Evolutionary conservation across 2,113 vertebrate species (phyloP).

Genomic region (Cyanistes caeruleus): DNA sequence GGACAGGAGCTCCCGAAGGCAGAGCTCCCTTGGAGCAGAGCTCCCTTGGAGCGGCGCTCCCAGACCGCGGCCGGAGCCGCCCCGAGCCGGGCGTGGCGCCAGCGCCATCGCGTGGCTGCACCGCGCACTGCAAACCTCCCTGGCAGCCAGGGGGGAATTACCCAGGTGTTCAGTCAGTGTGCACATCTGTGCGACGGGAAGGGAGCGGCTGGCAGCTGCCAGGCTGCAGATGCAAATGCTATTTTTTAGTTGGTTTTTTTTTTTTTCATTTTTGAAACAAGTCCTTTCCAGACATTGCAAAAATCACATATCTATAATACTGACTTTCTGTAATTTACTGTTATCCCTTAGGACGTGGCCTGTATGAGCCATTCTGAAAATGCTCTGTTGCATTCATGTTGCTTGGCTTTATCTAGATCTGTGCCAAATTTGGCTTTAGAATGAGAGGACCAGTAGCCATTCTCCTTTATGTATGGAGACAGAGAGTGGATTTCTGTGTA

Average conservation of each 20-base stretch:
- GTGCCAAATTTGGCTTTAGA: neutral
- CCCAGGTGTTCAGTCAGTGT: neutral
- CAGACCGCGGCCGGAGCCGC: neutral
- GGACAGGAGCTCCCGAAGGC: neutral
- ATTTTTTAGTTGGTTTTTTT: fast-evolving
- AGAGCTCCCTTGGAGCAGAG: too few relatives aligned
- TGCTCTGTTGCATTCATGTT: neutral
- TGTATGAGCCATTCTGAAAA: neutral
- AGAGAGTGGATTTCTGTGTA: conserved; percentile 2
- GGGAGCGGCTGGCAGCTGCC: neutral
- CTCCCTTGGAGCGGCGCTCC: neutral
- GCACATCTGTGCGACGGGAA: fast-evolving
- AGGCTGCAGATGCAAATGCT: neutral
- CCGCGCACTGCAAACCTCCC: neutral
- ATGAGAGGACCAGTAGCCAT: neutral
- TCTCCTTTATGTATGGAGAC: neutral
- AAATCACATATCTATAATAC: neutral
- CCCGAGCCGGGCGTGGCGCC: neutral
- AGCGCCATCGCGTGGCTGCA: conserved; percentile 70
- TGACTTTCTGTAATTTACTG: neutral
- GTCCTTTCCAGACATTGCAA: neutral
- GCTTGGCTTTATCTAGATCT: neutral
- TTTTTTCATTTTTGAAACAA: neutral
- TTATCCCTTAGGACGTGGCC: neutral
- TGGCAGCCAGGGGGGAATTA: neutral